Evolutionary conservation across 2,888 invertebrate species (phyloP).

Genomic region (Volucella inflata): DNA sequence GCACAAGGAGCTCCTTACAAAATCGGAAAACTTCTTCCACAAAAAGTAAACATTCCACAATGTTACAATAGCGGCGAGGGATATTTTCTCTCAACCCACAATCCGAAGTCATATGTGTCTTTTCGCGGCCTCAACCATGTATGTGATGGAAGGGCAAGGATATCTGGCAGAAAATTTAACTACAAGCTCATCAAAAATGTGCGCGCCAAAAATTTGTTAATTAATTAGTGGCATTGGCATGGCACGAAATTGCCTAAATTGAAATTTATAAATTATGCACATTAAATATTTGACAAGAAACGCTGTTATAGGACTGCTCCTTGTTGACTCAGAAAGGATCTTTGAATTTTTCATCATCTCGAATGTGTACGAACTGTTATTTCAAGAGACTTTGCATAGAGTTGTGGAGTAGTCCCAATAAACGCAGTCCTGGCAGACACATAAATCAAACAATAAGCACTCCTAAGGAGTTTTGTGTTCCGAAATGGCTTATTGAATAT

Average conservation of each 20-base stretch:
- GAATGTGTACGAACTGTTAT: slow-evolving; percentile 34
- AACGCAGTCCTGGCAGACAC: slow-evolving; percentile 80
- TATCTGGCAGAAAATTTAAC: slow-evolving; percentile 64
- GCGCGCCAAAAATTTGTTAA: slow-evolving; percentile 77
- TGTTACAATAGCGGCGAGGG: slow-evolving; percentile 31
- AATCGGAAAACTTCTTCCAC: slow-evolving; percentile 40
- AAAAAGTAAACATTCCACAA: slow-evolving; percentile 61
- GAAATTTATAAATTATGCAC: slow-evolving; percentile 76
- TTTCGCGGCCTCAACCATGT: slow-evolving; percentile 64
- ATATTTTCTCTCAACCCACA: slow-evolving; percentile 22
- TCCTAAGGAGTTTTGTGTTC: slow-evolving; percentile 77
- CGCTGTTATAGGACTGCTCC: neutral
- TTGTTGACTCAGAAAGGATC: slow-evolving; percentile 66
- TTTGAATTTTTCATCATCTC: slow-evolving; percentile 69
- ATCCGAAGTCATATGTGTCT: slow-evolving; percentile 34
- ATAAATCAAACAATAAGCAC: slow-evolving; percentile 84
- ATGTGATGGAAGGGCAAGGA: slow-evolving; percentile 10
- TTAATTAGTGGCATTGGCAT: slow-evolving; percentile 74
- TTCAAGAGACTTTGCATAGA: slow-evolving; percentile 38
- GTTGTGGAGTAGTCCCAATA: slow-evolving; percentile 66
- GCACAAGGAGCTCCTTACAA: slow-evolving; percentile 55
- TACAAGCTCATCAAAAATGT: slow-evolving; percentile 76
- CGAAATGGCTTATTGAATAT: slow-evolving; percentile 83
- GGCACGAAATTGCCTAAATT: slow-evolving; percentile 69
- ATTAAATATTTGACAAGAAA: slow-evolving; percentile 71